Evolutionary conservation across 2,888 invertebrate genomes (phyloP).

Genomic region (Tillus elongatus): DNA sequence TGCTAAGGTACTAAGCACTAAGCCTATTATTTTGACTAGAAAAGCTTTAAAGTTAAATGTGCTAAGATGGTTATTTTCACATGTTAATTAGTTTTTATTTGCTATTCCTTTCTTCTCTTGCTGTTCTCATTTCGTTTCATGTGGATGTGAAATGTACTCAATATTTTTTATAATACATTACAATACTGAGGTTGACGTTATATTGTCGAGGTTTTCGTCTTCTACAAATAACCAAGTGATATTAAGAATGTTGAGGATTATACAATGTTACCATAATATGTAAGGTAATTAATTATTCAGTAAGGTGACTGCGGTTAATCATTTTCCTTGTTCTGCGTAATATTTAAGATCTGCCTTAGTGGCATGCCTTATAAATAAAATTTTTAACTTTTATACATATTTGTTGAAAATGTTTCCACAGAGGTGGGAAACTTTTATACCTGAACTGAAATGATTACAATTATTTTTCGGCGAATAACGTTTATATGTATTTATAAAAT

Average conservation of each 20-base stretch:
- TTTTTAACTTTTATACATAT: constrained; percentile 35
- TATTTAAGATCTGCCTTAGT: constrained; percentile 33
- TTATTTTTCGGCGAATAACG: constrained; percentile 26
- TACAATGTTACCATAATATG: constrained; percentile 26
- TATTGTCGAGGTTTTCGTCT: too few relatives aligned
- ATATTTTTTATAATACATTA: too few relatives aligned
- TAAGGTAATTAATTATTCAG: constrained; percentile 19
- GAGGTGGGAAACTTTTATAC: constrained; percentile 23
- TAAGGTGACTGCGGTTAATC: constrained; percentile 27
- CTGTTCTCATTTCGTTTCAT: too few relatives aligned
- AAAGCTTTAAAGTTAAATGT: constrained; percentile 14
- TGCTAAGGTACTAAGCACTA: constrained; percentile 12
- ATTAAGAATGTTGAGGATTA: constrained; percentile 24
- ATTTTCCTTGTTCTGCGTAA: constrained; percentile 23
- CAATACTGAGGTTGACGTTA: too few relatives aligned
- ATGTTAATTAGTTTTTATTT: too few relatives aligned
- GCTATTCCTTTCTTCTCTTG: too few relatives aligned
- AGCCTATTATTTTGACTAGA: constrained; percentile 3
- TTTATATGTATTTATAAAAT: constrained; percentile 34
- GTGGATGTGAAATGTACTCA: too few relatives aligned
- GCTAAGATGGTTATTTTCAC: constrained; percentile 25
- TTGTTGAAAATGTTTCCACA: constrained; percentile 28
- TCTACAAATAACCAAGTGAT: too few relatives aligned
- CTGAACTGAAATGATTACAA: constrained; percentile 20
- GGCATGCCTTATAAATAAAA: constrained; percentile 38